Evolutionary conservation across 2,797 vertebrate genomes (phyloP).

Genomic region (Neostethus bicornis): DNA sequence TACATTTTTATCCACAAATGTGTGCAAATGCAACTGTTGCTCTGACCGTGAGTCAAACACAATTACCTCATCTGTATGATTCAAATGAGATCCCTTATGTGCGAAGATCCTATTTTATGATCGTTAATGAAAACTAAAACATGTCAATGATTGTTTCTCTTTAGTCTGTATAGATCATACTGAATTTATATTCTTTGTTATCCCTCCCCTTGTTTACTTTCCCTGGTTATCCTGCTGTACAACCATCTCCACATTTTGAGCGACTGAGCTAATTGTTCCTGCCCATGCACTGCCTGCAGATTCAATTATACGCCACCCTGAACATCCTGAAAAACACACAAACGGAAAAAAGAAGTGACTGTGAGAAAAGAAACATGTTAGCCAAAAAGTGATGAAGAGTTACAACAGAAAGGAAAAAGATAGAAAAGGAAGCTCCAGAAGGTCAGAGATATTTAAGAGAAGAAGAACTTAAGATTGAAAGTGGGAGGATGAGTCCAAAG

Average conservation of each 20-base stretch:
- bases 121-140: too few species aligned
- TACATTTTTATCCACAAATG: too few species aligned
- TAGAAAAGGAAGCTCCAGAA: conserved; percentile 44
- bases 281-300: conserved; percentile 77
- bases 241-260: conserved; percentile 73
- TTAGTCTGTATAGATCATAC: conserved; percentile 63
- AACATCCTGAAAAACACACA: conserved; percentile 66
- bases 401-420: conserved; percentile 48
- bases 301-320: conserved; percentile 81
- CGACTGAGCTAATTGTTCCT: conserved; percentile 79
- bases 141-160: conserved; percentile 37
- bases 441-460: conserved; percentile 47
- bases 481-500: conserved; percentile 35
- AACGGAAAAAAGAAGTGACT: conserved; percentile 37
- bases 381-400: conserved; percentile 50
- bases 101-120: too few species aligned
- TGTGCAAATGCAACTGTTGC: too few species aligned
- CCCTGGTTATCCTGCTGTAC: conserved; percentile 73
- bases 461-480: conserved; percentile 25
- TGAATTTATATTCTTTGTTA: conserved; percentile 50
- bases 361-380: conserved; percentile 45
- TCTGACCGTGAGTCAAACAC: too few species aligned
- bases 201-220: conserved; percentile 20
- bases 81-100: too few species aligned
- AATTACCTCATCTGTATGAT: too few species aligned